phyloP scores from a whole-genome alignment of 2,797 vertebrate species.

The Cynodonichthys magdalenae region DNA sequence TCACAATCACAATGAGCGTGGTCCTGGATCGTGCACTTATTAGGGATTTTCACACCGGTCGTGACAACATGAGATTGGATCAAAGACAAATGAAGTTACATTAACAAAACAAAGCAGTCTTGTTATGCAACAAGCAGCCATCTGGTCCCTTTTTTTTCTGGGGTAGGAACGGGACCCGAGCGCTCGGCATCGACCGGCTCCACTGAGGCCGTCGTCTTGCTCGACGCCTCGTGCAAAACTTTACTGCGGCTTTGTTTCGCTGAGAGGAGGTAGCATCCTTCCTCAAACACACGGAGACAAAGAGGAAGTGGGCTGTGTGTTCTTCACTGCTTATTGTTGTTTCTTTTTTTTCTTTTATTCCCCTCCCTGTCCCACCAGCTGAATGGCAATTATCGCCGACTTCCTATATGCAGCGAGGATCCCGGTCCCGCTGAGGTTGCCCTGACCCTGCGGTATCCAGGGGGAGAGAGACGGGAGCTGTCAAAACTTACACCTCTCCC shows the following conservation, averaged over 20 bases:
- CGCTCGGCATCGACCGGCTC: conserved; percentile 17
- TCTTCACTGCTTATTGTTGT: conserved; percentile 67
- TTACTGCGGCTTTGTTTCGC: conserved; percentile 68
- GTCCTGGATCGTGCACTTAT: conserved; percentile 83
- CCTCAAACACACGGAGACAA: conserved; percentile 71
- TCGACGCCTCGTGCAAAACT: conserved; percentile 48
- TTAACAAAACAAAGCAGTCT: conserved; percentile 82
- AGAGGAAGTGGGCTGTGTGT: conserved; percentile 69
- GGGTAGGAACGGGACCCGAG: conserved; percentile 37
- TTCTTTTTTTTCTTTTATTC: conserved; percentile 29
- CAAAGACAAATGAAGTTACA: conserved; percentile 85
- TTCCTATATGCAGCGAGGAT: conserved; percentile 70
- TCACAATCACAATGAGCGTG: conserved; percentile 83
- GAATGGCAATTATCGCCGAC: conserved; percentile 77
- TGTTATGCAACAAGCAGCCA: conserved; percentile 82
- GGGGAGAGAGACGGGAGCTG: conserved; percentile 68
- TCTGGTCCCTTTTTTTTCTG: conserved; percentile 68
- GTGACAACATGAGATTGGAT: conserved; percentile 84
- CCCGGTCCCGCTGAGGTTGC: conserved; percentile 56
- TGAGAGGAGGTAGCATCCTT: conserved; percentile 68
- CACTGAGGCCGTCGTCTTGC: conserved; percentile 22
- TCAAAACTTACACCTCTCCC: conserved; percentile 78
- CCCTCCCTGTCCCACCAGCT: conserved; percentile 53
- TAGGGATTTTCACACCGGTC: conserved; percentile 83
- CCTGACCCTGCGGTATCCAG: conserved; percentile 73